Evolutionary conservation across 2,888 invertebrate species (phyloP).

Genomic region (Melikaiella ostensackeni): DNA sequence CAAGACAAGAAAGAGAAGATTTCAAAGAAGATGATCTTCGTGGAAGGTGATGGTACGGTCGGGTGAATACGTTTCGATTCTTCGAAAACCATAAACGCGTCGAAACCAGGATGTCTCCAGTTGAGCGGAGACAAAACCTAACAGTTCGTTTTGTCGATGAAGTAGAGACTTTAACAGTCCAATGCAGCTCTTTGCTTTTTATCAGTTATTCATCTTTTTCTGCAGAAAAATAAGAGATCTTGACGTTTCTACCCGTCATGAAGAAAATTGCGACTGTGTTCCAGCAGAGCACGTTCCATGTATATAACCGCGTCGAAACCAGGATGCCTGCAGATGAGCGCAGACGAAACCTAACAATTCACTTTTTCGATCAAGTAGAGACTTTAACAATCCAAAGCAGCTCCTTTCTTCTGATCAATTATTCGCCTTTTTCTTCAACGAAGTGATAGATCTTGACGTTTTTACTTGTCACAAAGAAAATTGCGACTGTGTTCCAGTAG

Average conservation of each 20-base stretch:
- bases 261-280: too few species aligned
- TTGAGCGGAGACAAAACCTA: neutral
- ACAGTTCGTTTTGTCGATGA: neutral
- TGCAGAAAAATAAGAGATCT: too few species aligned
- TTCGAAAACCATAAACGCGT: neutral
- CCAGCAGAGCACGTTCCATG: too few species aligned
- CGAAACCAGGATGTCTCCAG: neutral
- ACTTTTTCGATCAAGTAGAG: neutral
- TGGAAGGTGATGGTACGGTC: neutral
- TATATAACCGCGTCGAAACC: neutral
- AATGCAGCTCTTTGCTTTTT: too few species aligned
- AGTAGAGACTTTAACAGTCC: neutral
- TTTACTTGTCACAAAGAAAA: constrained; percentile 30
- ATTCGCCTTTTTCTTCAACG: neutral
- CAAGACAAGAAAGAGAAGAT: neutral
- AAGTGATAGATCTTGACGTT: constrained; percentile 31
- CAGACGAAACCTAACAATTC: neutral
- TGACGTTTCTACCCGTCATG: too few species aligned
- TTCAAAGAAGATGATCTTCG: neutral
- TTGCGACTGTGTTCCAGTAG: constrained; percentile 4
- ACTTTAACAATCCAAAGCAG: neutral
- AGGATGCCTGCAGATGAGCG: neutral
- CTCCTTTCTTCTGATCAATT: neutral
- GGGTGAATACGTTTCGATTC: neutral
- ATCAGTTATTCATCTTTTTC: too few species aligned